phyloP scores from a whole-genome alignment of 2,113 vertebrate genomes.

The Gobiocypris rarus region DNA sequence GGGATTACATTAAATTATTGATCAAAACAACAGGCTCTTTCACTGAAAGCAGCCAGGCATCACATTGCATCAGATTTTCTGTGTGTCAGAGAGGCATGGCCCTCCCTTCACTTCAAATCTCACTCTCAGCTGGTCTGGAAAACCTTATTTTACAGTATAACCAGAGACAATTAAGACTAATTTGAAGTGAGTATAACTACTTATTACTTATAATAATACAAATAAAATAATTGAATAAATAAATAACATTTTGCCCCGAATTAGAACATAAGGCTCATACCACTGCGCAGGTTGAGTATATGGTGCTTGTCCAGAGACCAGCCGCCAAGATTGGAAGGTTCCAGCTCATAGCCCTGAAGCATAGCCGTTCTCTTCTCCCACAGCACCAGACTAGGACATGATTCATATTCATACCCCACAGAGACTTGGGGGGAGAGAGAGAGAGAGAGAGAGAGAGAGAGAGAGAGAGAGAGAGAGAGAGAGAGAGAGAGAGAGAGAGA shows the following conservation, averaged over 20 bases:
- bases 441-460: neutral
- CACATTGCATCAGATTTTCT: slow-evolving; percentile 9
- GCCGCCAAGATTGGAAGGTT: slow-evolving; percentile 92
- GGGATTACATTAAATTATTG: slow-evolving; percentile 36
- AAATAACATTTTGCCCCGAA: neutral
- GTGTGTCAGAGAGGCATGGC: neutral
- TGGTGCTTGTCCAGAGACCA: slow-evolving; percentile 98
- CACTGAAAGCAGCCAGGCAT: slow-evolving; percentile 33
- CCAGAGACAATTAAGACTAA: neutral
- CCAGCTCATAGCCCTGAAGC: slow-evolving; percentile 95
- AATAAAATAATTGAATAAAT: too few species aligned
- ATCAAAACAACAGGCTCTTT: neutral
- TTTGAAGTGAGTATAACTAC: neutral
- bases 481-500: neutral
- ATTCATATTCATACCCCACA: slow-evolving; percentile 98
- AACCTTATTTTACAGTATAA: neutral
- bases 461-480: too few species aligned
- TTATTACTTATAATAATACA: neutral
- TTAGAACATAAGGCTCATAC: slow-evolving; percentile 70
- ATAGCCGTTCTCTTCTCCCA: slow-evolving; percentile 96
- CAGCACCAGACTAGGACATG: slow-evolving; percentile 91
- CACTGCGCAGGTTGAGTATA: slow-evolving; percentile 91
- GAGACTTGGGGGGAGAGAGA: slow-evolving; percentile 80
- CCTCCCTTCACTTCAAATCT: neutral
- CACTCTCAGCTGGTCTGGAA: neutral